These are phyloP conservation scores for Poecilia wingei DNA, from an alignment of 2,797 vertebrate species.

Conservation along the genomic window DNA sequence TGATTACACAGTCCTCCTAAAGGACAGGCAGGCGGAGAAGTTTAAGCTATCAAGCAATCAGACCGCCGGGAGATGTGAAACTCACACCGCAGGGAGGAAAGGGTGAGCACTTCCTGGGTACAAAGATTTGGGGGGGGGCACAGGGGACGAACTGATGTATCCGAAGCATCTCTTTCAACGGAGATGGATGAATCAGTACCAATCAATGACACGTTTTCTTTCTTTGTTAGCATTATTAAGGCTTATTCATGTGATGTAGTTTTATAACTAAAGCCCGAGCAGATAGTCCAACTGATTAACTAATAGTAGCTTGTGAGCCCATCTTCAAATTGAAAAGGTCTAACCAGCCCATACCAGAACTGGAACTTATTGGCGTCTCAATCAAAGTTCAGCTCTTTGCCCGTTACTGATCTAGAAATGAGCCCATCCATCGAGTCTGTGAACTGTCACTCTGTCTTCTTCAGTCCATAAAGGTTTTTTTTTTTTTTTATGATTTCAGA, in stretches of 20 bases:
- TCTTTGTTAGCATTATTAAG: not conserved
- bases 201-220: conserved; percentile 34
- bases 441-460: not conserved
- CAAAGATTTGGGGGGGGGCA: conserved; percentile 47
- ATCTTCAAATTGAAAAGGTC: not conserved
- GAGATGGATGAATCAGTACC: not conserved
- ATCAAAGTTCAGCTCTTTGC: not conserved
- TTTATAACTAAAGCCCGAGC: too few relatives aligned
- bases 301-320: not conserved
- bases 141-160: conserved; percentile 17
- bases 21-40: conserved; percentile 73
- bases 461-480: not conserved
- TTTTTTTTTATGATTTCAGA: not conserved
- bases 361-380: not conserved
- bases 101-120: conserved; percentile 64
- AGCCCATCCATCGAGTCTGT: not conserved
- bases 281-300: too few relatives aligned
- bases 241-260: too few relatives aligned
- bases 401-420: not conserved
- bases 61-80: conserved; percentile 78
- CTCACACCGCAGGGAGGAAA: conserved; percentile 77
- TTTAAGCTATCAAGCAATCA: conserved; percentile 83
- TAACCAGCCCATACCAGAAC: not conserved
- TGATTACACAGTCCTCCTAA: conserved; percentile 80
- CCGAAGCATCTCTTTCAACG: too few relatives aligned